These are phyloP conservation scores for Siniperca chuatsi DNA, from an alignment of 2,113 vertebrate species.

Conservation along the genomic window DNA sequence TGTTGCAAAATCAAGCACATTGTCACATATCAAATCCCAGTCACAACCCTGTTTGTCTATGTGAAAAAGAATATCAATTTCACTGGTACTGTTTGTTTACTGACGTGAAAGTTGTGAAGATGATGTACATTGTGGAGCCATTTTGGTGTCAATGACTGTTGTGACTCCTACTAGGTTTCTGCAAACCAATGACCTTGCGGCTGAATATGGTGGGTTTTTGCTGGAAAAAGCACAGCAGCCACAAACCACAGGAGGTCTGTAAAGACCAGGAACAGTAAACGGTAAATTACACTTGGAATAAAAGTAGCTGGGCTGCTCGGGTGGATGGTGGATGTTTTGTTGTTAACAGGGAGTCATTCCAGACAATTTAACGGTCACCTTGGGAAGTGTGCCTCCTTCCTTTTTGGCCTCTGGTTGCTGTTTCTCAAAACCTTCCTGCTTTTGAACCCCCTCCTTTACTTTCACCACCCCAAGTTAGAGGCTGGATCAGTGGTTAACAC, in stretches of 20 bases:
- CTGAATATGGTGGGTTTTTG: constrained; percentile 3
- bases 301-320: constrained; percentile 40
- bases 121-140: constrained; percentile 1
- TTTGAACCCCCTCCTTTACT: not conserved
- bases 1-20: not conserved
- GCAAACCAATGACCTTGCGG: constrained; percentile 57
- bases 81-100: not conserved
- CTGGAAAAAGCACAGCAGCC: constrained; percentile 34
- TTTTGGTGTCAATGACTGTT: constrained; percentile 27
- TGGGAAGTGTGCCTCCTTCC: constrained; percentile 12
- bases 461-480: not conserved
- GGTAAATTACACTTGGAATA: constrained; percentile 65
- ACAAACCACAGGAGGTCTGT: constrained; percentile 51
- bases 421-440: constrained; percentile 1
- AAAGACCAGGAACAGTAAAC: constrained; percentile 50
- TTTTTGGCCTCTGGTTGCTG: constrained; percentile 10
- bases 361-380: constrained; percentile 65
- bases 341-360: constrained; percentile 63
- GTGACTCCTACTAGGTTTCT: constrained; percentile 1
- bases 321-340: constrained; percentile 40
- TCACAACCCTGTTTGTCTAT: not conserved
- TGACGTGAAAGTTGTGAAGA: not conserved
- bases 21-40: not conserved
- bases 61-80: not conserved
- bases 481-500: not conserved